Conservation (phyloP, 2,888 invertebrate genomes). For the Helobdella robusta region DNA sequence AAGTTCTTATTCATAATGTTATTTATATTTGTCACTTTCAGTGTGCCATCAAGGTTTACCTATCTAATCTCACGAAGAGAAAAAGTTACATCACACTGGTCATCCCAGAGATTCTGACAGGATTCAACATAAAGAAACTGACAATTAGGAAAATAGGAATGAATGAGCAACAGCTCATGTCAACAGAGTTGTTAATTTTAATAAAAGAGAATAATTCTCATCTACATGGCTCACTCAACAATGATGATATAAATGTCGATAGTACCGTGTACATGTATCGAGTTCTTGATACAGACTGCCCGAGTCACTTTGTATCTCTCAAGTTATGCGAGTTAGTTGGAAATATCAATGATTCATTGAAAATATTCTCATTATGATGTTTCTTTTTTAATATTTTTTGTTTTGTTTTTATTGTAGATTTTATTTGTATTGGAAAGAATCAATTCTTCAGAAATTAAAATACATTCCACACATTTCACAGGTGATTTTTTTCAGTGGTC, state of each 20-base stretch:
- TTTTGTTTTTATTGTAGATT: not conserved
- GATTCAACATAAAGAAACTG: constrained; percentile 9
- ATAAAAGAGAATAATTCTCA: not conserved
- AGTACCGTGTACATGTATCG: too few species aligned
- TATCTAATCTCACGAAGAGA: constrained; percentile 12
- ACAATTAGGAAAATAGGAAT: constrained; percentile 10
- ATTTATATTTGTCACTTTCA: not conserved
- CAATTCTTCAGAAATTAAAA: not conserved
- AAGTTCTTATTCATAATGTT: too few species aligned
- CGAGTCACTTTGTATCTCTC: constrained; percentile 5
- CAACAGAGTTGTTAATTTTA: constrained; percentile 10
- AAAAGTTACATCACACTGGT: constrained; percentile 14
- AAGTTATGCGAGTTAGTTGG: not conserved
- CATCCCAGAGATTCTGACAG: not conserved
- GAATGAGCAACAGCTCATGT: constrained; percentile 9
- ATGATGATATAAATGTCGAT: constrained; percentile 6
- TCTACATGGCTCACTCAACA: not conserved
- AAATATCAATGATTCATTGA: not conserved
- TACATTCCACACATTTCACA: not conserved
- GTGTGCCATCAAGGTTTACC: constrained; percentile 14
- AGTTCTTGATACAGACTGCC: constrained; percentile 11
- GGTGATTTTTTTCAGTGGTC: too few species aligned
- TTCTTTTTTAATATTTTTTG: not conserved
- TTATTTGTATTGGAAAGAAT: constrained; percentile 7
- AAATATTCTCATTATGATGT: not conserved